Base-by-base conservation (phyloP, 2,113 vertebrate genomes). In the Brachyhypopomus gauderio region DNA sequence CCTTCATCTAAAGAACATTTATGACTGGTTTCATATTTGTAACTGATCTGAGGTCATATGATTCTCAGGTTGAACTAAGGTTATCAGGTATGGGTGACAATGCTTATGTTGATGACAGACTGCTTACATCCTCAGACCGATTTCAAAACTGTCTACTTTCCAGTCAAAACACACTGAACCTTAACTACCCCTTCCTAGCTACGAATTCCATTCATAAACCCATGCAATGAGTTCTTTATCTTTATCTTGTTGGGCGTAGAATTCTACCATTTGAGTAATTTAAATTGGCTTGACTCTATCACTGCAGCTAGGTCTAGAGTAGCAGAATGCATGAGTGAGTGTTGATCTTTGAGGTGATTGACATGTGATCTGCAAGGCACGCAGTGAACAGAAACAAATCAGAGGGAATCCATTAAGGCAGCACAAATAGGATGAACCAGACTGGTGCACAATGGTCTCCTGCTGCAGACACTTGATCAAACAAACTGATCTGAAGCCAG, bases 341-440 rank as follows among this genome's bases (percentile, higher is more conserved):
- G 85, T 38, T 27, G 66, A 83, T 84, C 82, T 79, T 84, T 79
- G 36, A 78, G 86, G 86, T 86, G 89, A 89, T 87, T 88, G 90
- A 92, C 84, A 92, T 89, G 87, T 91, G 84, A 84, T 80, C 85
- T 85, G 63, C 79, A 84, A 78, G 83, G 90, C 91, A 88, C 30
- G 74, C 83, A 80, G 88, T 82, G 87, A 30, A 34, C 34, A 34
- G 27, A 66, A 63, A 66, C 69, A 85, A 59, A 78, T 56, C 80
- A 72, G 67, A 77, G 38, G 27, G 30, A 66, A 83, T 72, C 48
- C 38, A 73, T 58, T 72, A 79, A 64, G 58, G 58, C 23, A 69
- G 67, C 16, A 27, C 48, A 71, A 82, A 70, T 80, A 71, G 58
- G 72, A 80, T 36, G n/a, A 86, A 75, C 2, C 41, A 74, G 19